Evolutionary conservation across 2,113 vertebrate genomes (phyloP).

Genomic region (Scytalopus superciliaris): DNA sequence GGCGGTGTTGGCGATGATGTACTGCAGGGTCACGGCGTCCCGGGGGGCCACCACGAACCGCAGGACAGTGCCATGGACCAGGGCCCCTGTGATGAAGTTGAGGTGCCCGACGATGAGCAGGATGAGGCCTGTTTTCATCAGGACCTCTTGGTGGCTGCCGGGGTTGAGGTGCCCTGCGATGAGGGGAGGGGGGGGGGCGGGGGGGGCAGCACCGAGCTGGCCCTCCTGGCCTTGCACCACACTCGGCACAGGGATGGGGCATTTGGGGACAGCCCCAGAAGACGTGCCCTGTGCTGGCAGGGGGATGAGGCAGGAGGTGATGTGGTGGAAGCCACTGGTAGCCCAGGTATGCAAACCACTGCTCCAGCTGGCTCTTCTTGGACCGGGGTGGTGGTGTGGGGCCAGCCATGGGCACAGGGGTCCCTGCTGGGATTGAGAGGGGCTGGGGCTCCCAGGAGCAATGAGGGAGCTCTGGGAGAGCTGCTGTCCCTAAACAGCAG

Average conservation of each 20-base stretch:
- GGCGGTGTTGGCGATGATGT: too few species aligned
- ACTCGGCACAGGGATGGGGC: not conserved
- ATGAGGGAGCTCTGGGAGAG: not conserved
- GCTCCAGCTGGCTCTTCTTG: not conserved
- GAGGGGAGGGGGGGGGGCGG: not conserved
- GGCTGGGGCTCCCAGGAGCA: accelerated
- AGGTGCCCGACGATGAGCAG: slow-evolving; percentile 86
- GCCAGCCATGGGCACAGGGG: accelerated
- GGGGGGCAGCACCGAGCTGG: accelerated
- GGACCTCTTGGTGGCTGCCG: slow-evolving; percentile 60
- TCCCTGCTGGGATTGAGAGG: not conserved
- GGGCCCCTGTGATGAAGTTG: slow-evolving; percentile 82
- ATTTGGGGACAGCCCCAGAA: not conserved
- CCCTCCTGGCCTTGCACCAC: not conserved
- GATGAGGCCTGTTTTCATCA: slow-evolving; percentile 91
- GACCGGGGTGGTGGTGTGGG: not conserved
- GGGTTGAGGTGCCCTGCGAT: slow-evolving; percentile 62
- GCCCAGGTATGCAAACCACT: not conserved
- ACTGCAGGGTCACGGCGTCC: slow-evolving; percentile 74
- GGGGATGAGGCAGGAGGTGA: not conserved
- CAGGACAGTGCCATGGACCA: slow-evolving; percentile 87
- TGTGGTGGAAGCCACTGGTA: not conserved
- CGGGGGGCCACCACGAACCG: slow-evolving; percentile 75
- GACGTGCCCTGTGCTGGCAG: accelerated
- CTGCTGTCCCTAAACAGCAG: accelerated